phyloP scores from a whole-genome alignment of 2,888 invertebrate genomes.

The Amiota communis region DNA sequence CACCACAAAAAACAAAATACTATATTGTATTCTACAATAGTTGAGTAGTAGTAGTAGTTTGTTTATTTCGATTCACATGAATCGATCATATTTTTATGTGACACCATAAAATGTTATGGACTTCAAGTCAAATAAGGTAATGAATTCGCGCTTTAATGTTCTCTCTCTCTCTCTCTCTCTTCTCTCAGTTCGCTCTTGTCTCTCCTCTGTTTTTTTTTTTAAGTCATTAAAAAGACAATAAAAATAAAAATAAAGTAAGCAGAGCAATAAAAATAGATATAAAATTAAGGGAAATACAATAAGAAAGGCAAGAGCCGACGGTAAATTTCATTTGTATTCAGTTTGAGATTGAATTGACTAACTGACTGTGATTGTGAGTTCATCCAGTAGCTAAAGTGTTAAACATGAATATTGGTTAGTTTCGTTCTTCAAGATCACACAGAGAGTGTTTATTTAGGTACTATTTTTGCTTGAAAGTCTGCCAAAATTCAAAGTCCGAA shows the following conservation, averaged over 20 bases:
- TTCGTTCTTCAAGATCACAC: too few relatives aligned
- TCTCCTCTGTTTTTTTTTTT: slow-evolving; percentile 43
- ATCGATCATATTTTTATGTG: slow-evolving; percentile 57
- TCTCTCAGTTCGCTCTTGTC: too few relatives aligned
- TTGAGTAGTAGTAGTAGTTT: not conserved
- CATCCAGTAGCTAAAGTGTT: too few relatives aligned
- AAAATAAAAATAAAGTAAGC: slow-evolving; percentile 38
- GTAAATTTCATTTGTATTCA: too few relatives aligned
- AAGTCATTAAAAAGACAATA: slow-evolving; percentile 54
- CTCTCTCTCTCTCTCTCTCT: slow-evolving; percentile 18
- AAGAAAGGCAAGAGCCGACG: not conserved
- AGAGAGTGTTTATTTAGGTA: too few relatives aligned
- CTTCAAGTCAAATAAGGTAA: slow-evolving; percentile 19
- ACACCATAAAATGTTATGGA: slow-evolving; percentile 28
- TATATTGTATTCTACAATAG: slow-evolving; percentile 30
- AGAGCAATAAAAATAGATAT: slow-evolving; percentile 20
- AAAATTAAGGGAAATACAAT: slow-evolving; percentile 22
- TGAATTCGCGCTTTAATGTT: slow-evolving; percentile 47
- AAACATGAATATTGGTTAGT: too few relatives aligned
- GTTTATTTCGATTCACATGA: slow-evolving; percentile 46
- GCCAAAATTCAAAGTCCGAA: not conserved
- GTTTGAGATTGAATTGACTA: too few relatives aligned
- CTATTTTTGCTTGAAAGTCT: too few relatives aligned
- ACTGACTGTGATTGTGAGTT: too few relatives aligned
- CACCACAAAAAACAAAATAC: not conserved